Evolutionary conservation across 1,140 invertebrate species (phyloP).

Genomic region (Drosophila trapezifrons): DNA sequence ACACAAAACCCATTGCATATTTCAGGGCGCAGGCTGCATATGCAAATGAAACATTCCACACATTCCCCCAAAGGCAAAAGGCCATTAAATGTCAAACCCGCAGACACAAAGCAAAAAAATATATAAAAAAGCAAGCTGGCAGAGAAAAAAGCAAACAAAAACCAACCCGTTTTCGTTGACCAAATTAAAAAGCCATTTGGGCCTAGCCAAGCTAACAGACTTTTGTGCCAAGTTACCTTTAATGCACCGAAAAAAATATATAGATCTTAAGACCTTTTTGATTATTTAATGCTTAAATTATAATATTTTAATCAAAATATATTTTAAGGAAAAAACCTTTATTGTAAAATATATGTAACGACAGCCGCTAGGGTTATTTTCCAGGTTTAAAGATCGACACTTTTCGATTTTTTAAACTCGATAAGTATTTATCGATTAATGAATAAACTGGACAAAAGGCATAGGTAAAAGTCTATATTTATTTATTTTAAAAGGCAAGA

Average conservation of each 20-base stretch:
- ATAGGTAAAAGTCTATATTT: no score
- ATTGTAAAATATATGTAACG: neutral
- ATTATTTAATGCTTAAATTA: no score
- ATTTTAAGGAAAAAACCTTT: neutral
- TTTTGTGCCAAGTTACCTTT: slow-evolving; percentile 48
- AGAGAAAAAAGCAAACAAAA: slow-evolving; percentile 24
- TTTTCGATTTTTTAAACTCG: neutral
- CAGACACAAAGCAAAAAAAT: slow-evolving; percentile 29
- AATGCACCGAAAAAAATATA: neutral
- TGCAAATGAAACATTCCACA: slow-evolving; percentile 47
- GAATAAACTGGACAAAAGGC: neutral
- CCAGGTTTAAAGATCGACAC: no score
- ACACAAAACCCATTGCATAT: slow-evolving; percentile 56
- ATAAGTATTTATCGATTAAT: neutral
- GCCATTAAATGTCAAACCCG: slow-evolving; percentile 40
- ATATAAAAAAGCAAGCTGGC: slow-evolving; percentile 2
- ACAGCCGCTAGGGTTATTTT: neutral
- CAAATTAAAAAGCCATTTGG: slow-evolving; percentile 63
- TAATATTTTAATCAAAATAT: neutral
- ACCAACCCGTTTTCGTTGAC: slow-evolving; percentile 56
- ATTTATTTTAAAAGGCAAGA: no score
- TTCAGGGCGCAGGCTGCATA: slow-evolving; percentile 44
- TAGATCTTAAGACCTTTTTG: no score
- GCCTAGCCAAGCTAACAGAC: slow-evolving; percentile 30
- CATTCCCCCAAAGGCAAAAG: slow-evolving; percentile 31